These are phyloP conservation scores for Hetaerina titia DNA, from an alignment of 2,888 invertebrate species.

Conservation along the genomic window DNA sequence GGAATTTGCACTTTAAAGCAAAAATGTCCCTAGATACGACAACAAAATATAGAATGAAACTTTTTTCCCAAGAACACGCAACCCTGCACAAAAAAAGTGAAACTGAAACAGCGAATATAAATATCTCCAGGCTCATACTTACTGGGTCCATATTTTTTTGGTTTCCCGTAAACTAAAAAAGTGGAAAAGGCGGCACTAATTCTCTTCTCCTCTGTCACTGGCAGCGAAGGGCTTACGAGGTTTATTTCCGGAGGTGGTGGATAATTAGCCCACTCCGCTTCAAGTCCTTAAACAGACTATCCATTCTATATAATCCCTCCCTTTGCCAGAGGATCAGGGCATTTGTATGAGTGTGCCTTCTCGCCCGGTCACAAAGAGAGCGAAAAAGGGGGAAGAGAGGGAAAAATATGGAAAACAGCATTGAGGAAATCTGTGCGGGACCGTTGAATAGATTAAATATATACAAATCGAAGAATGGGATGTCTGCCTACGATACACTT, in stretches of 20 bases:
- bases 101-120: neutral
- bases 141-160: neutral
- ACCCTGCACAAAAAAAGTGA: neutral
- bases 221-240: constrained; percentile 10
- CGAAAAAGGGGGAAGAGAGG: neutral
- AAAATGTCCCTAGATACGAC: neutral
- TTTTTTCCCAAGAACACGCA: neutral
- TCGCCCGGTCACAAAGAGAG: neutral
- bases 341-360: neutral
- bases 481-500: too few species aligned
- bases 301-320: neutral
- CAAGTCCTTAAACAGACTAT: neutral
- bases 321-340: neutral
- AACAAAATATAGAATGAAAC: neutral
- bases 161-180: neutral
- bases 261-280: constrained; percentile 32
- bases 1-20: neutral
- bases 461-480: too few species aligned
- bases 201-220: neutral
- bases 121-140: neutral
- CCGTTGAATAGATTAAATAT: neutral
- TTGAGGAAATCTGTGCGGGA: neutral
- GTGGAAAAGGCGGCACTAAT: constrained; percentile 6
- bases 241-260: constrained; percentile 25
- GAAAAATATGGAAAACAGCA: neutral